Conservation (phyloP, 2,113 vertebrate species). For the Cheilinus undulatus region DNA sequence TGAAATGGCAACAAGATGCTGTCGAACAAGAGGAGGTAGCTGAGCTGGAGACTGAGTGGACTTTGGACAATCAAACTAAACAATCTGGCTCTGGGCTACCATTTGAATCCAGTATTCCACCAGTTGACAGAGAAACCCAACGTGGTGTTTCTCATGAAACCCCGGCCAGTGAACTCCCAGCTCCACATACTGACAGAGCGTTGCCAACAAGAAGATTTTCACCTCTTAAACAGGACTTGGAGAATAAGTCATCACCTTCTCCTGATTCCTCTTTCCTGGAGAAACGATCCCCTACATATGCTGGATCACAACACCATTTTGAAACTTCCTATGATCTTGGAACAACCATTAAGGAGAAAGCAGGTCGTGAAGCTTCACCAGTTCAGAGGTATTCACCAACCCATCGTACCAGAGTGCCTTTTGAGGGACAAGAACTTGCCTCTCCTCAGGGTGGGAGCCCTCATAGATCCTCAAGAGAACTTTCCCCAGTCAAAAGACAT, state of each 20-base stretch:
- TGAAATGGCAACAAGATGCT: slow-evolving; percentile 82
- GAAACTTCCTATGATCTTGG: background rate
- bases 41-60: slow-evolving; percentile 81
- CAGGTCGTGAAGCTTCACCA: background rate
- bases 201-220: background rate
- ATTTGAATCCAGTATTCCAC: slow-evolving; percentile 30
- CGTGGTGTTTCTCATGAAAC: slow-evolving; percentile 4
- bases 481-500: background rate
- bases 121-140: slow-evolving; percentile 8
- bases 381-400: slow-evolving; percentile 22
- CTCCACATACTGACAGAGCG: slow-evolving; percentile 2
- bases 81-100: slow-evolving; percentile 16
- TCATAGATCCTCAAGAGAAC: slow-evolving; percentile 4
- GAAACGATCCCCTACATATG: background rate
- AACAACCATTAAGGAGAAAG: background rate
- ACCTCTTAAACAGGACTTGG: background rate
- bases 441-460: background rate
- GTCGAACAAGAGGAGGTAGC: slow-evolving; percentile 79
- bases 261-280: background rate
- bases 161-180: background rate
- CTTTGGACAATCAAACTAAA: slow-evolving; percentile 57
- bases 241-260: background rate
- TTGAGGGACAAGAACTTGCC: slow-evolving; percentile 21
- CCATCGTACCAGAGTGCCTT: background rate
- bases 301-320: background rate